phyloP scores from a whole-genome alignment of 1,140 invertebrate species.

The Geopemphigus sp. region DNA sequence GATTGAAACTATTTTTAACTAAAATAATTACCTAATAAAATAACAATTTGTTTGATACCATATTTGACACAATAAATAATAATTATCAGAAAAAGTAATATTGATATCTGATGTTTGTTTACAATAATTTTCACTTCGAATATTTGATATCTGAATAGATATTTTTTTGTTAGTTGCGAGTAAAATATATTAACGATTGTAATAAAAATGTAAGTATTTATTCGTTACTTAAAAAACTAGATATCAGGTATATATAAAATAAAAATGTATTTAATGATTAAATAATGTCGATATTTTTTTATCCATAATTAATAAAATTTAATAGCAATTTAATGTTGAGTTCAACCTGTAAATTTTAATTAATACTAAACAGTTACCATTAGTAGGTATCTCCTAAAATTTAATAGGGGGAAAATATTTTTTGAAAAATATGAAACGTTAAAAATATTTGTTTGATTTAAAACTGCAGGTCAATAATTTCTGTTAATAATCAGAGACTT shows the following conservation, averaged over 20 bases:
- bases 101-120: background rate
- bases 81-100: background rate
- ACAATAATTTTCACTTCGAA: background rate
- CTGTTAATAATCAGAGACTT: background rate
- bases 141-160: background rate
- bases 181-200: background rate
- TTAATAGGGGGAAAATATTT: background rate
- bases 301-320: background rate
- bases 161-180: background rate
- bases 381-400: background rate
- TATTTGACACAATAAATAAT: background rate
- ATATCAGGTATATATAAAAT: background rate
- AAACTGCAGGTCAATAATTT: background rate
- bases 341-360: background rate
- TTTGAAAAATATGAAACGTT: background rate
- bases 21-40: background rate
- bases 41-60: slow-evolving; percentile 19
- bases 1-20: slow-evolving; percentile 9
- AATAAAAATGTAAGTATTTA: background rate
- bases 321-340: background rate
- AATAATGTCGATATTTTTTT: background rate
- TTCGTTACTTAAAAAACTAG: background rate
- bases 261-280: background rate
- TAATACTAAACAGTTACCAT: background rate
- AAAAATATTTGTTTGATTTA: background rate